Evolutionary conservation across 2,888 invertebrate species (phyloP), one percentile per base, ranked within the genome.

Genomic region (Hyposoter dolosus): DNA sequence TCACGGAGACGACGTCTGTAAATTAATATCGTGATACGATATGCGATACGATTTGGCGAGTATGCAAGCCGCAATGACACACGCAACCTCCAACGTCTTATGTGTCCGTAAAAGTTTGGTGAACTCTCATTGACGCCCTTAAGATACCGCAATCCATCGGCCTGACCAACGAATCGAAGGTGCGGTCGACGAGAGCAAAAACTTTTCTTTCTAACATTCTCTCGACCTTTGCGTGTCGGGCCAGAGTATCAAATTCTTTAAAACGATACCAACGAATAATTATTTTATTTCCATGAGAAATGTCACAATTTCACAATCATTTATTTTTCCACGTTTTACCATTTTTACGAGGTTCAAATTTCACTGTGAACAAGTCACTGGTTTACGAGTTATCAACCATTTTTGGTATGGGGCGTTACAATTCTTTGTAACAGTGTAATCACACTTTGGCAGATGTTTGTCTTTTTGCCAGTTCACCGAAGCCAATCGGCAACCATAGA

Each of bases 1-100:
- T 32, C 45, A 15, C 3, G 32, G 45, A 83, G 81, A 84, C 81
- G 77, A 50, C 81, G 35, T 78, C 56, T 82, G 92, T 91, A 92
- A 92, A 87, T 85, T 87, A 89, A 91, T 88, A 92, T 87, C 82
- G 60, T 75, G 86, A 82, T 86, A 87, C 82, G 91, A 90, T 77
- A 91, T 86, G 89, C 84, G 91, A 91, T 88, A 91, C 91, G 87
- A 87, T 78, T 71, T 77, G 60, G 84, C 76, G 74, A 78, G 50
- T 72, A 79, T 79, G 66, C 60, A 28, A 60, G 28, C 78, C 83
- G 56, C 80, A 83, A 77, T 81, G 83, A 83, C 81, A 83, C 79
- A 77, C 72, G 83, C 32, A 71, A 79, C 69, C 23, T 40, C 15
- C 75, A 65, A 23, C 65, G 63, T 78, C 82, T 74, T 69, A 63